Evolutionary conservation across 2,797 vertebrate genomes (phyloP).

Genomic region (Molossus alvarezi): DNA sequence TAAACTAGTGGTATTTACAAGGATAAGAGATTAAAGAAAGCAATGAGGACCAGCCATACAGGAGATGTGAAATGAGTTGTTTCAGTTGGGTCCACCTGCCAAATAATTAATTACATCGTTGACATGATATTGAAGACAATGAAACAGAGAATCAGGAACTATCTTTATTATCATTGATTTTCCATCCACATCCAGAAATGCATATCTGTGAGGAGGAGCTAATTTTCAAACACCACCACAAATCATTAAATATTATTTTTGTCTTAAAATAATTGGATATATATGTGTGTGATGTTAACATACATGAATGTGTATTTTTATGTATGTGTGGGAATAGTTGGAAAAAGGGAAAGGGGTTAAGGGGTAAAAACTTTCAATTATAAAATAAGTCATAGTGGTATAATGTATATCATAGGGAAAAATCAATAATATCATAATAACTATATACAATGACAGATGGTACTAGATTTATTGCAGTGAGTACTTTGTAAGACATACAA

Average conservation of each 20-base stretch:
- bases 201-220: accelerated
- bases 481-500: neutral
- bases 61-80: neutral
- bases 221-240: neutral
- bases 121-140: neutral
- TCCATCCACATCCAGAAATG: neutral
- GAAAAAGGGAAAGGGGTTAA: neutral
- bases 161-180: neutral
- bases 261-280: neutral
- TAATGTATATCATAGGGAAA: neutral
- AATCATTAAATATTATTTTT: neutral
- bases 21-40: neutral
- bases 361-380: neutral
- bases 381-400: neutral
- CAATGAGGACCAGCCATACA: neutral
- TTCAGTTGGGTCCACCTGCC: neutral
- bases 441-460: neutral
- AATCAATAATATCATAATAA: neutral
- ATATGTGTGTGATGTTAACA: neutral
- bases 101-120: neutral
- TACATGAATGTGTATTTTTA: neutral
- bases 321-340: neutral
- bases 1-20: neutral
- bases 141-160: neutral
- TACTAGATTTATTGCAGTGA: neutral